Conservation (phyloP, 2,113 vertebrate species). For the Cheirogaleus medius region DNA sequence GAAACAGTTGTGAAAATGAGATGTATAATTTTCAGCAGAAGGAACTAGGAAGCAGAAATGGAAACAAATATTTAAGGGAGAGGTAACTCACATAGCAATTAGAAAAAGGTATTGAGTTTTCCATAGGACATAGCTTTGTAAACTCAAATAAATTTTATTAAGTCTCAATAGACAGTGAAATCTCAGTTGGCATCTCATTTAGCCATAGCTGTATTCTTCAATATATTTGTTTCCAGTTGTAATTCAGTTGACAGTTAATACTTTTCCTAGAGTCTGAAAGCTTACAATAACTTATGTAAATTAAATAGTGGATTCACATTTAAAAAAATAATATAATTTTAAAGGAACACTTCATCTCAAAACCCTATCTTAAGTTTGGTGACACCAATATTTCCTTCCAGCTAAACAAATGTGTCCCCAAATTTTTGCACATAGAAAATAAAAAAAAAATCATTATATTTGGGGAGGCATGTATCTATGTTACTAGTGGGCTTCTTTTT, state of each 20-base stretch:
- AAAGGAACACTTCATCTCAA: neutral
- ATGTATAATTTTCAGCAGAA: neutral
- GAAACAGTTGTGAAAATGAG: neutral
- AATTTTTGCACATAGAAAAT: neutral
- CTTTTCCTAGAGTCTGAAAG: neutral
- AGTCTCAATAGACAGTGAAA: neutral
- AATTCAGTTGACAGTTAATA: neutral
- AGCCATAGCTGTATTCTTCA: neutral
- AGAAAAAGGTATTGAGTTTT: neutral
- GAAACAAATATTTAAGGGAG: neutral
- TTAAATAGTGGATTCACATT: neutral
- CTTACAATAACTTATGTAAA: neutral
- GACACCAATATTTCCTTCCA: neutral
- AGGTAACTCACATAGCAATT: neutral
- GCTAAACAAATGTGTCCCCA: neutral
- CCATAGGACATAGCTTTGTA: neutral
- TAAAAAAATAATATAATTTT: neutral
- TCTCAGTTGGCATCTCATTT: neutral
- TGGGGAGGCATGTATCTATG: neutral
- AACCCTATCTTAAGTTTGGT: neutral
- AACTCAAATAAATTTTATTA: neutral
- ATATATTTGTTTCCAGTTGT: neutral
- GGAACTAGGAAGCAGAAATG: neutral
- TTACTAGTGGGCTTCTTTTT: neutral
- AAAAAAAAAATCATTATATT: neutral